Percentiles rank a stretch among this genome's conserved stretches.
Evolutionary conservation across 2,797 vertebrate genomes (phyloP).

Genomic region (Hippocampus kuda): DNA sequence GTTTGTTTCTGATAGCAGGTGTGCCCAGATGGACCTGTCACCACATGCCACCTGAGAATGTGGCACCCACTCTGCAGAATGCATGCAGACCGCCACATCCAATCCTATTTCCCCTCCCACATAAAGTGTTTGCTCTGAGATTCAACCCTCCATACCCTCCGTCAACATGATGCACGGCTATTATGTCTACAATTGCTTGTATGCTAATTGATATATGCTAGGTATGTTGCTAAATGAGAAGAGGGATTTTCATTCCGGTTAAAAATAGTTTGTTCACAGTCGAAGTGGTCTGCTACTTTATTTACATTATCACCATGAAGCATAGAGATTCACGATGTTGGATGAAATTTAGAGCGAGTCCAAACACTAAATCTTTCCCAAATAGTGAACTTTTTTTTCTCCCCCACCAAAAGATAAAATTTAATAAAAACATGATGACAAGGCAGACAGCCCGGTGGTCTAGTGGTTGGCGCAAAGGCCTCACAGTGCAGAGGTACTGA

Average conservation of each 20-base stretch:
- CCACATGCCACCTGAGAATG: conserved; percentile 70
- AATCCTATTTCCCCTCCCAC: conserved; percentile 22
- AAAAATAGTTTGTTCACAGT: background rate
- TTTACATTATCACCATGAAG: background rate
- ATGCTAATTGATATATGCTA: conserved; percentile 2
- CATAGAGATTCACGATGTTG: background rate
- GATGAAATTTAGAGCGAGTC: background rate
- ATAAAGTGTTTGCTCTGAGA: conserved; percentile 27
- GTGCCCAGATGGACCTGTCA: conserved; percentile 62
- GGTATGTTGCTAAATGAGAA: background rate
- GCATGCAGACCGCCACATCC: conserved; percentile 43
- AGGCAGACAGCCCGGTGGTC: too few relatives aligned
- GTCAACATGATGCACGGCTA: conserved; percentile 6
- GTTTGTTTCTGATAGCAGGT: conserved; percentile 56
- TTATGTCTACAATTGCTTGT: background rate
- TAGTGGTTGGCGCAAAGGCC: too few relatives aligned
- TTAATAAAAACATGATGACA: background rate
- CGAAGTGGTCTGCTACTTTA: background rate
- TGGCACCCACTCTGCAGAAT: conserved; percentile 66
- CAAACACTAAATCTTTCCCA: background rate
- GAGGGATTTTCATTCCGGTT: conserved; percentile 1
- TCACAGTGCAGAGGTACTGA: too few relatives aligned
- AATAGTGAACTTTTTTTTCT: background rate
- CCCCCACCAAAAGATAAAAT: background rate
- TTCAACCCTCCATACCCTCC: conserved; percentile 11